A percentile compares a stretch with the other conserved stretches of the same genome.
These are phyloP conservation scores for Cardiocondyla obscurior DNA, from an alignment of 1,140 invertebrate species.

Conservation along the genomic window DNA sequence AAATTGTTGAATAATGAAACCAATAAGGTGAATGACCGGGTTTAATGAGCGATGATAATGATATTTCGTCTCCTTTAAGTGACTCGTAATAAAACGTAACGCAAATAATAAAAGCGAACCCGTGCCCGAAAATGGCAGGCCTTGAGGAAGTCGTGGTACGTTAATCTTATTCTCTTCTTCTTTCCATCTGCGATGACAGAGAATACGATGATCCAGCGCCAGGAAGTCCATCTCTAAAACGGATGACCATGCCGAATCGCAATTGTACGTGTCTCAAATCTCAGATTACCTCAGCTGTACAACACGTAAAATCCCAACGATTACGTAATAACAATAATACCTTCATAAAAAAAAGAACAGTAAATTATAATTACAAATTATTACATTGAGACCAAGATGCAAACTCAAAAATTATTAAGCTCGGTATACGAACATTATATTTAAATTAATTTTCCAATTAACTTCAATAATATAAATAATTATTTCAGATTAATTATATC, in stretches of 20 bases:
- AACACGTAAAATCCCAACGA: not conserved
- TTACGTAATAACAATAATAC: not conserved
- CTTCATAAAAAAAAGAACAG: not conserved
- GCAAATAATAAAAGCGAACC: constrained; percentile 9
- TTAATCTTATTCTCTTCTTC: constrained; percentile 3
- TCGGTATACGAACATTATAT: not conserved
- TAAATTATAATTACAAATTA: not conserved
- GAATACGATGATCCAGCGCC: constrained; percentile 36
- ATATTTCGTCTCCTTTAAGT: not conserved
- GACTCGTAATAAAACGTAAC: not conserved
- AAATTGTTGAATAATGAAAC: not conserved
- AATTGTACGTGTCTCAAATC: not conserved
- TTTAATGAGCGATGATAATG: not conserved
- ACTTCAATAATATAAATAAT: not conserved
- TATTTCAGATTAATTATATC: not conserved
- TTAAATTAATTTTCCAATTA: not conserved
- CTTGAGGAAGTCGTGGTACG: constrained; percentile 48
- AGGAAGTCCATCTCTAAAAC: constrained; percentile 31
- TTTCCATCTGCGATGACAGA: not conserved
- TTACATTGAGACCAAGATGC: not conserved
- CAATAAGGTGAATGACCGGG: not conserved
- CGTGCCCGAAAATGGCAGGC: constrained; percentile 10
- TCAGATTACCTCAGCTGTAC: not conserved
- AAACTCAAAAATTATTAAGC: not conserved
- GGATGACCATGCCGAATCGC: not conserved